These are phyloP conservation scores for Drosophila sordidapex DNA, from an alignment of 2,888 invertebrate genomes.

Conservation along the genomic window DNA sequence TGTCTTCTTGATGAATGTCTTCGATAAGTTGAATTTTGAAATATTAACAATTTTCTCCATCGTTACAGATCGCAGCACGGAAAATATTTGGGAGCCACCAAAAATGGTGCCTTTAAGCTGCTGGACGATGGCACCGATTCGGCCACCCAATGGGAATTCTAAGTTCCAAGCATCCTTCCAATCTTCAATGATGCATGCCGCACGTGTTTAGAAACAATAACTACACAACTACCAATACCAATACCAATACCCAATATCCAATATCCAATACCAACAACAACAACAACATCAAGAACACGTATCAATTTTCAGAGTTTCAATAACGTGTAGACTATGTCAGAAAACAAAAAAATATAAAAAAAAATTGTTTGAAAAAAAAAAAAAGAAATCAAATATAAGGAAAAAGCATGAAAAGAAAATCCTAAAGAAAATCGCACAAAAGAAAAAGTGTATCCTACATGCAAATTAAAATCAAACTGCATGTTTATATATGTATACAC, in stretches of 20 bases:
- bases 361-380: constrained; percentile 1
- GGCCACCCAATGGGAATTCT: constrained; percentile 98
- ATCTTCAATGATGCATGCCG: background rate
- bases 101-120: constrained; percentile 95
- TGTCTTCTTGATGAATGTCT: background rate
- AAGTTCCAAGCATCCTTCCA: constrained; percentile 80
- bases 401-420: constrained; percentile 4
- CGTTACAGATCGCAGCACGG: constrained; percentile 86
- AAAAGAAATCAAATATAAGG: constrained; percentile 4
- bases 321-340: constrained; percentile 49
- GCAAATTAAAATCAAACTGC: constrained; percentile 29
- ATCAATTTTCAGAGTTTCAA: constrained; percentile 44
- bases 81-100: constrained; percentile 93
- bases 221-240: constrained; percentile 6
- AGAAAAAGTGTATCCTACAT: constrained; percentile 43
- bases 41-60: background rate
- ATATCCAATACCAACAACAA: too few relatives aligned
- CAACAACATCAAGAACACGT: constrained; percentile 41
- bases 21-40: background rate
- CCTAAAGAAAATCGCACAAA: constrained; percentile 48
- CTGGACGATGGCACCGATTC: constrained; percentile 91
- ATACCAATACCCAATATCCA: background rate
- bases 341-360: constrained; percentile 7
- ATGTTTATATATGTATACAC: constrained; percentile 34
- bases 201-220: constrained; percentile 32